Evolutionary conservation across 2,797 vertebrate species (phyloP), one percentile per base, ranked within the genome.

Genomic region (Poeciliopsis infans): DNA sequence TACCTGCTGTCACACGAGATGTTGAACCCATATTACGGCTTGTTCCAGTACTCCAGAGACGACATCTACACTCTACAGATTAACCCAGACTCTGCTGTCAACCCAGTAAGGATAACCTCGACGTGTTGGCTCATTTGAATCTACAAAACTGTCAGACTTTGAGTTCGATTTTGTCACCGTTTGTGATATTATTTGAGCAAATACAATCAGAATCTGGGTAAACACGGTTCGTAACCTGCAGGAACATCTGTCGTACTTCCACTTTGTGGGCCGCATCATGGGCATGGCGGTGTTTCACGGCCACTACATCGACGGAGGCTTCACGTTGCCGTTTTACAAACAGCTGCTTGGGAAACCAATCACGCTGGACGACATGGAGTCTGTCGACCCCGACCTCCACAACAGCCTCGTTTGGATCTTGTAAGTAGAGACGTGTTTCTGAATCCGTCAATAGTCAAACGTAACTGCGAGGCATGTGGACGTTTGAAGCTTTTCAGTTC

Each of bases 361-460:
- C 94, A 99, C 97, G 74, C 92, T 99, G 94, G 98, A 99, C 39
- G 98, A 99, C 84, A 99, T 99, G 98, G 98, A 99, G 87, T 96
- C 98, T 47, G 98, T 99, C 28, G 98, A 99, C 90, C 98, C 98
- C 0, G 98, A 99, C 93, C 97, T 99, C 79, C 98, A 99, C 90
- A 99, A 99, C 95, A 99, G 98, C 93, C 96, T 99, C 10, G 97
- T 99, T 84, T 99, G 98, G 98, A 99, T 99, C 90, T 96, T 99
- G 98, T 99, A 95, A 83, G 97, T 28, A 70, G 41, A 25, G n/a
- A 70, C 47, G 6, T 10, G 2, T 45, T 45, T 70, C 25, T 46
- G 0, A 18, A 69, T 20, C 23, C 4, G 23, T 68, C 64, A 41
- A 41, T 5, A 11, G 64, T 68, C 36, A 7, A n/a, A 15, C 12